Conservation (phyloP, 2,797 vertebrate genomes). For the Parauchenoglanis ngamensis region DNA sequence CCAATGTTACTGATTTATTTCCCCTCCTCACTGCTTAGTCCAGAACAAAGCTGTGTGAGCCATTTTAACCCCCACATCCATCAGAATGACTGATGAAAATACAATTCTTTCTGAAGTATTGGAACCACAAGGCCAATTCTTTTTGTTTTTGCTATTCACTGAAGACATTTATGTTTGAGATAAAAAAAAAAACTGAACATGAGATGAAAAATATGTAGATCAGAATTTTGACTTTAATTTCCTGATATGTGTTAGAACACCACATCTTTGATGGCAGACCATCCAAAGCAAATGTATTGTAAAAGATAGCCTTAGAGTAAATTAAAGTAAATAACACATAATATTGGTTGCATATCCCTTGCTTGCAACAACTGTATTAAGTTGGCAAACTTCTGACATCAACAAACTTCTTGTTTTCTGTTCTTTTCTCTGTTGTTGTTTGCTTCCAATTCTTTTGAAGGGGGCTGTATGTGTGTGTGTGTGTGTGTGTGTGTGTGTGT, state of each 20-base stretch:
- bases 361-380: background rate
- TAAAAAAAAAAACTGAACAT: background rate
- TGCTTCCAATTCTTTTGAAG: background rate
- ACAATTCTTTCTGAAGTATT: background rate
- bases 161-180: background rate
- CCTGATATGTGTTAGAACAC: background rate
- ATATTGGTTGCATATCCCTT: background rate
- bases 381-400: too few relatives aligned
- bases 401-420: background rate
- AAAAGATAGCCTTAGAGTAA: background rate
- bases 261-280: background rate
- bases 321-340: background rate
- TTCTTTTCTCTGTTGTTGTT: background rate
- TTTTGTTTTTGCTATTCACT: background rate
- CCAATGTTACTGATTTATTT: background rate
- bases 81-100: slow-evolving; percentile 15
- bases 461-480: background rate
- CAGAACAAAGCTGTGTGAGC: background rate
- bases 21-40: background rate
- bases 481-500: background rate
- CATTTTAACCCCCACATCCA: background rate
- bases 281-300: background rate
- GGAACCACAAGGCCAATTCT: background rate
- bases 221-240: background rate
- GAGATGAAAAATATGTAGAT: background rate